phyloP scores from a whole-genome alignment of 2,797 vertebrate genomes.

The Sebastes hubbsi region DNA sequence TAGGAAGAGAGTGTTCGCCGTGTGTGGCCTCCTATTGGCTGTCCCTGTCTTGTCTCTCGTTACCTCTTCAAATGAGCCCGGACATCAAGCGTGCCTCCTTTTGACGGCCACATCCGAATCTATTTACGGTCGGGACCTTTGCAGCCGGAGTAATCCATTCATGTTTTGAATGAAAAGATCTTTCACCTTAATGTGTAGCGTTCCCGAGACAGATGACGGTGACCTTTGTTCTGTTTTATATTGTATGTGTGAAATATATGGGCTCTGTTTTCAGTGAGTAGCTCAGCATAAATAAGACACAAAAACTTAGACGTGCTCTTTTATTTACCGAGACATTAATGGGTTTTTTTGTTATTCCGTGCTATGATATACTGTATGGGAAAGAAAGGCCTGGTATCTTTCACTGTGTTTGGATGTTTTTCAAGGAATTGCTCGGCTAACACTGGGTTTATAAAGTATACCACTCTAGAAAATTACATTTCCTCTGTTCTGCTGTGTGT shows the following conservation, averaged over 20 bases:
- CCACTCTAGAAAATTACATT: constrained; percentile 62
- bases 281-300: constrained; percentile 56
- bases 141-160: constrained; percentile 39
- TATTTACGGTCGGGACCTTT: constrained; percentile 68
- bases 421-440: constrained; percentile 45
- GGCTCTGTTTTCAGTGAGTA: constrained; percentile 36
- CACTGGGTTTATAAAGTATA: constrained; percentile 47
- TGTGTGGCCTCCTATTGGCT: neutral
- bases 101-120: constrained; percentile 1
- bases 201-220: constrained; percentile 51
- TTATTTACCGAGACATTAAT: constrained; percentile 65
- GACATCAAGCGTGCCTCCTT: neutral
- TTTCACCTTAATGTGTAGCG: constrained; percentile 49
- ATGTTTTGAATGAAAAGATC: constrained; percentile 65
- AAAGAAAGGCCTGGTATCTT: constrained; percentile 23
- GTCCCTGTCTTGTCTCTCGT: neutral
- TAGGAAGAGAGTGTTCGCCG: no score
- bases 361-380: constrained; percentile 34
- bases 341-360: constrained; percentile 13
- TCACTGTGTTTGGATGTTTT: constrained; percentile 42
- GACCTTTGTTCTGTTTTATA: constrained; percentile 68
- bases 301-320: constrained; percentile 51
- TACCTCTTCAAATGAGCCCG: neutral
- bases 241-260: constrained; percentile 42
- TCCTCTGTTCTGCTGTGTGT: constrained; percentile 12